Percentiles rank a stretch among this genome's conserved stretches.
Evolutionary conservation across 2,888 invertebrate species (phyloP).

Genomic region (Drosophila histrio): DNA sequence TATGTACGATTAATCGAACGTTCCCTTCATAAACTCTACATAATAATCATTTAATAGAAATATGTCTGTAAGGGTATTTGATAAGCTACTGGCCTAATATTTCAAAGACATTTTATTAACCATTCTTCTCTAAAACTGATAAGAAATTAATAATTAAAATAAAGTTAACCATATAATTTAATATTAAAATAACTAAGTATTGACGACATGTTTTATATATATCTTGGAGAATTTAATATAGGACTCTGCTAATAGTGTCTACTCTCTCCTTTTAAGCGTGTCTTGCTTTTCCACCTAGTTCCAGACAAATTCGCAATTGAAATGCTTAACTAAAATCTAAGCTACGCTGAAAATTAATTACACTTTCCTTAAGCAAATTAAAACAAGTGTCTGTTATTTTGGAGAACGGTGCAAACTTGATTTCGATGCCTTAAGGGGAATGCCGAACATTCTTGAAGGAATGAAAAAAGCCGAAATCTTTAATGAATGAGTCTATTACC

Average conservation of each 20-base stretch:
- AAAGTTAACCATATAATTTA: not conserved
- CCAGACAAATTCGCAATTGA: constrained; percentile 7
- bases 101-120: too few species aligned
- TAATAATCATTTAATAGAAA: too few species aligned
- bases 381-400: constrained; percentile 18
- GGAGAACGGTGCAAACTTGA: constrained; percentile 34
- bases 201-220: not conserved
- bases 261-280: not conserved
- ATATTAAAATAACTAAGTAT: not conserved
- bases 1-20: too few species aligned
- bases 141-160: too few species aligned
- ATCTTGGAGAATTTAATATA: not conserved
- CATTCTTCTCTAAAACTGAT: too few species aligned
- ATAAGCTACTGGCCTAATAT: too few species aligned
- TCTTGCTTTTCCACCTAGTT: not conserved
- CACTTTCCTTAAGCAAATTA: constrained; percentile 19
- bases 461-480: constrained; percentile 14
- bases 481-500: constrained; percentile 54
- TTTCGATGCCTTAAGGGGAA: constrained; percentile 6
- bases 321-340: constrained; percentile 23
- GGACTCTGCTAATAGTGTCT: not conserved
- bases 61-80: too few species aligned
- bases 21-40: too few species aligned
- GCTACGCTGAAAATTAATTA: constrained; percentile 32
- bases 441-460: constrained; percentile 12